Evolutionary conservation across 1,140 invertebrate species (phyloP).

Genomic region (Diplogasteroides magnus): DNA sequence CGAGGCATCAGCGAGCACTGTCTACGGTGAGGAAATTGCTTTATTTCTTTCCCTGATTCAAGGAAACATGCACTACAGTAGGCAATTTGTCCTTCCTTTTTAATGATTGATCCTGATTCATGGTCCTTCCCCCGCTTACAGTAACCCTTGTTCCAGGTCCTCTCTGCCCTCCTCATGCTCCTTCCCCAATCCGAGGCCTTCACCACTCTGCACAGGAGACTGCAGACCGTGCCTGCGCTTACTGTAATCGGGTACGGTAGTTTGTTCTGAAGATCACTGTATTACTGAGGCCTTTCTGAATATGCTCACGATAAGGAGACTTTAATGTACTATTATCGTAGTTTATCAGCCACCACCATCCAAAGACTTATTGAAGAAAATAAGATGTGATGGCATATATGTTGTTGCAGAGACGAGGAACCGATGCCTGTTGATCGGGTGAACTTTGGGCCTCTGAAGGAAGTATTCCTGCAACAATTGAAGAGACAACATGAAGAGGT

Average conservation of each 20-base stretch:
- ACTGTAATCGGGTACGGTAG: slow-evolving; percentile 10
- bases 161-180: slow-evolving; percentile 94
- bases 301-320: background rate
- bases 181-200: slow-evolving; percentile 95
- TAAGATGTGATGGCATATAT: background rate
- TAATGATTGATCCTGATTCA: too few species aligned
- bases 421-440: background rate
- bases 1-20: slow-evolving; percentile 65
- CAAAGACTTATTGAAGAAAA: background rate
- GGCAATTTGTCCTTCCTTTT: too few species aligned
- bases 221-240: slow-evolving; percentile 62
- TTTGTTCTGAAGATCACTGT: background rate
- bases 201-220: slow-evolving; percentile 73
- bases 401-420: background rate
- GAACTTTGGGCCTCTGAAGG: background rate
- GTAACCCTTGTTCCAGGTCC: slow-evolving; percentile 76
- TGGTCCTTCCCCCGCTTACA: too few species aligned
- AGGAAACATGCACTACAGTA: too few species aligned
- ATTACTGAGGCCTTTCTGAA: background rate
- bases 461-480: background rate
- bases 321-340: background rate
- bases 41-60: too few species aligned
- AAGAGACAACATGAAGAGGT: background rate
- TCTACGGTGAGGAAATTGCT: too few species aligned
- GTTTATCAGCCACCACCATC: too few species aligned